Base-by-base conservation (phyloP, 2,888 invertebrate species). In the Pristionchus maxplancki region DNA sequence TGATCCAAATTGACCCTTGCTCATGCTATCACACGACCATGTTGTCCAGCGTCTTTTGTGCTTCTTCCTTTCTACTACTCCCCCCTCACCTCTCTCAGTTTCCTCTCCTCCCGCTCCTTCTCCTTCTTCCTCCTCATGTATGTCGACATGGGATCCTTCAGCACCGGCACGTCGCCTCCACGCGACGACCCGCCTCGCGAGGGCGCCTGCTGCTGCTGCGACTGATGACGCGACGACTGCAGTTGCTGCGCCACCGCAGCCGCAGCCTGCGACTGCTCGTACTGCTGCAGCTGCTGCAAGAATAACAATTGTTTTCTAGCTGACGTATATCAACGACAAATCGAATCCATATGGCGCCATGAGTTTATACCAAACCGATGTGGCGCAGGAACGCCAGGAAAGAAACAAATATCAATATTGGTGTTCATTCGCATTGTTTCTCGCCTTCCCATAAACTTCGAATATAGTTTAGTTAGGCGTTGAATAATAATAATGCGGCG, bases 61-160 rank as follows among this genome's bases (percentile, higher is more conserved):
- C n/a, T n/a, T n/a, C n/a, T n/a, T n/a, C n/a, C n/a, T n/a, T n/a
- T n/a, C n/a, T n/a, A n/a, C n/a, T n/a, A n/a, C 71, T 20, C 9
- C 28, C 50, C 24, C 2, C 71, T 71, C 13, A 83, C 67, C 82
- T 67, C 82, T 67, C 50, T 64, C 24, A 58, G 58, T 53, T 88
- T 83, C 34, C 28, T 24, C 83, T 81, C 34, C 37, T 90, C 90
- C 67, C 89, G 78, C 64, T 71, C 40, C 31, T 64, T 86, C 82
- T 91, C 91, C 31, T 90, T 87, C 89, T 92, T 92, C 88, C 90
- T 91, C 28, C 89, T 53, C 91, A 91, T 91, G 74, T 91, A 91
- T 31, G 90, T 87, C n/a, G 92, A 90, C 88, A 91, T 71, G 50
- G 31, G 67, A 15, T 78, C 78, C 67, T 71, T 71, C 28, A 67